A percentile compares a stretch with the other conserved stretches of the same genome.
These are phyloP conservation scores for Plutella xylostella DNA, from an alignment of 2,888 invertebrate genomes.

Conservation along the genomic window DNA sequence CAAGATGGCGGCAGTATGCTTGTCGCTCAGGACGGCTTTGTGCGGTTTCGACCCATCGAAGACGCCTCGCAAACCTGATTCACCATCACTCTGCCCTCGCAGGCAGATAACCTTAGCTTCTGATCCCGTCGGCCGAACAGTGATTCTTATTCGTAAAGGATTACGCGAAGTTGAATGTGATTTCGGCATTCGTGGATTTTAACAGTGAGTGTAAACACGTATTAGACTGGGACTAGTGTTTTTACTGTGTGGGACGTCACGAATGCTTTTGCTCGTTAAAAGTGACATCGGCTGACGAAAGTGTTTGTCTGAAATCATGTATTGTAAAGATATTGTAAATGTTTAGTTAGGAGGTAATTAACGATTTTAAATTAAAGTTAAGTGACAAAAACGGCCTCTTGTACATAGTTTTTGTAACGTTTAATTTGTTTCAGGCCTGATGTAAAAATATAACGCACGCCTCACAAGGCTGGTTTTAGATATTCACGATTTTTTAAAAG, in stretches of 20 bases:
- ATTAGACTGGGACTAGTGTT: too few species aligned
- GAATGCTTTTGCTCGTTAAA: neutral
- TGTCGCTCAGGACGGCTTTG: constrained; percentile 91
- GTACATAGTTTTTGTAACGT: constrained; percentile 53
- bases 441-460: too few species aligned
- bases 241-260: too few species aligned
- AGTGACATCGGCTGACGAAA: neutral
- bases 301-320: neutral
- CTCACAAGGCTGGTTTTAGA: too few species aligned
- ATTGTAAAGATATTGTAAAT: constrained; percentile 43
- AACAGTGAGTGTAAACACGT: neutral
- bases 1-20: constrained; percentile 79
- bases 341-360: constrained; percentile 43
- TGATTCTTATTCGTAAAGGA: constrained; percentile 12
- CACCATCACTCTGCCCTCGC: constrained; percentile 43
- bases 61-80: constrained; percentile 64
- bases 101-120: constrained; percentile 53
- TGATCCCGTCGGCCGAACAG: constrained; percentile 28
- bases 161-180: neutral
- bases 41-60: constrained; percentile 83
- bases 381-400: constrained; percentile 46
- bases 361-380: constrained; percentile 30
- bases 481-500: too few species aligned
- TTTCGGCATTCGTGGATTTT: neutral
- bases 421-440: constrained; percentile 17